Evolutionary conservation across 2,888 invertebrate species (phyloP).

Genomic region (Sminthurinus aureus): DNA sequence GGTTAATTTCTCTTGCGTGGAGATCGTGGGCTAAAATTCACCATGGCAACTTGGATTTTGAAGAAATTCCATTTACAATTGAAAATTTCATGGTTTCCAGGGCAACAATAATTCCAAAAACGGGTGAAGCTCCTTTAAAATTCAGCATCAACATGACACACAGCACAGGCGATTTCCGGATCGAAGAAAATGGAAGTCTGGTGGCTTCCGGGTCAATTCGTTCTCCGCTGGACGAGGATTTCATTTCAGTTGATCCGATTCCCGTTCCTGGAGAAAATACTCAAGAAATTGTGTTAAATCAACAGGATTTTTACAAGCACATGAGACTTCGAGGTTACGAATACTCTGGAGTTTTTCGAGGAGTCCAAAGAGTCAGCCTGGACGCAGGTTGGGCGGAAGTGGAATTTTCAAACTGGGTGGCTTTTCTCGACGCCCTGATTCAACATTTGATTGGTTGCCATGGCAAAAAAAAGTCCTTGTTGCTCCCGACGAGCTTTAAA

Average conservation of each 20-base stretch:
- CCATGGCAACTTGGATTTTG: constrained; percentile 71
- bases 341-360: no score
- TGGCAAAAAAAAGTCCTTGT: no score
- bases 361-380: no score
- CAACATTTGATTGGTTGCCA: no score
- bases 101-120: constrained; percentile 81
- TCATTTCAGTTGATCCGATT: no score
- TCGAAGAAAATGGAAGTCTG: constrained; percentile 62
- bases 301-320: no score
- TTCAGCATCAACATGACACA: constrained; percentile 83
- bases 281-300: no score
- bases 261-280: no score
- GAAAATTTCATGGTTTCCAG: constrained; percentile 83
- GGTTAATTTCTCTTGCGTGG: constrained; percentile 85
- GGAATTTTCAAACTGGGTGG: no score
- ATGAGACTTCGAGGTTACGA: no score
- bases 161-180: constrained; percentile 71
- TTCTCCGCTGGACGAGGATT: constrained; percentile 33
- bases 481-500: constrained; percentile 79
- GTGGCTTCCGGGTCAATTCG: constrained; percentile 62
- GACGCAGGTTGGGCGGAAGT: constrained; percentile 86
- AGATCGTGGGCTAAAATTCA: constrained; percentile 77
- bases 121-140: constrained; percentile 71
- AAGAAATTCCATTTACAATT: constrained; percentile 80
- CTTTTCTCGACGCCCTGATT: constrained; percentile 88